Conservation (phyloP, 1,140 invertebrate species). For the Chlorops oryzae region DNA sequence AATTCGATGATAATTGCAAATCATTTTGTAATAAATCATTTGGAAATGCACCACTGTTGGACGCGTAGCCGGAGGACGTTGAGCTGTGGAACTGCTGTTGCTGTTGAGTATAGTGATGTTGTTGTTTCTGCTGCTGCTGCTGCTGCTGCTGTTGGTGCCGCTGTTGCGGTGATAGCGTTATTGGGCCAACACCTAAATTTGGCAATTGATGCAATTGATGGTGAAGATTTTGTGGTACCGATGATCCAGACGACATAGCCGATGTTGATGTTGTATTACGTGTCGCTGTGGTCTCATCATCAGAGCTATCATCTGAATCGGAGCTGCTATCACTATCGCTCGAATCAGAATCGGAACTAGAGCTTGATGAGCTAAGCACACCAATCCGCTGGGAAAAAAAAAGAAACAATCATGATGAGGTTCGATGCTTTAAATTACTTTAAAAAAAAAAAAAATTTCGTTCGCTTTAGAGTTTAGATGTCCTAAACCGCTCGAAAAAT, state of each 20-base stretch:
- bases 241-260: slow-evolving; percentile 15
- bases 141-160: slow-evolving; percentile 28
- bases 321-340: slow-evolving; percentile 49
- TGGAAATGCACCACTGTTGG: slow-evolving; percentile 48
- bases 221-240: slow-evolving; percentile 12
- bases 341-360: slow-evolving; percentile 46
- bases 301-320: slow-evolving; percentile 45
- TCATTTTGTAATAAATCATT: slow-evolving; percentile 61
- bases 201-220: slow-evolving; percentile 26
- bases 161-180: slow-evolving; percentile 34
- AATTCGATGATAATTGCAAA: slow-evolving; percentile 57
- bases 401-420: not conserved
- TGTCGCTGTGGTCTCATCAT: slow-evolving; percentile 23
- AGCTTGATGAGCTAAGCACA: slow-evolving; percentile 38
- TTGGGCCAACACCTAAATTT: slow-evolving; percentile 26
- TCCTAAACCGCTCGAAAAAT: no score
- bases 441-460: no score
- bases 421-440: not conserved
- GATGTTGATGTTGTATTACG: slow-evolving; percentile 9
- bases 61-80: slow-evolving; percentile 16
- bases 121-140: slow-evolving; percentile 2
- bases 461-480: no score
- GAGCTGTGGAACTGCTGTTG: slow-evolving; percentile 8
- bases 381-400: slow-evolving; percentile 34
- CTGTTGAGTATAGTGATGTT: slow-evolving; percentile 3